Evolutionary conservation across 2,888 invertebrate species (phyloP).

Genomic region (Meloe dianella): DNA sequence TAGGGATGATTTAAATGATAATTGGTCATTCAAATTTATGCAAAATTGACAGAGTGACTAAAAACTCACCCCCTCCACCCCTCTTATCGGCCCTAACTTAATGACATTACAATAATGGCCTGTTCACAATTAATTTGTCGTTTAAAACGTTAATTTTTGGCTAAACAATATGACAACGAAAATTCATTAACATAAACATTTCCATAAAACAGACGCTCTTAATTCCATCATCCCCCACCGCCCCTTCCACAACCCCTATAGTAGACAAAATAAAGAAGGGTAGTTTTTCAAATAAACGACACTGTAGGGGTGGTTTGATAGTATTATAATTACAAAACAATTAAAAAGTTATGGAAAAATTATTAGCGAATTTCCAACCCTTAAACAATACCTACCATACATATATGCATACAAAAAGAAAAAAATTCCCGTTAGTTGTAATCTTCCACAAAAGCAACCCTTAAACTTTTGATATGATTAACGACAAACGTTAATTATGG

Average conservation of each 20-base stretch:
- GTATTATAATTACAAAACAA: too few species aligned
- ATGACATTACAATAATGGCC: constrained; percentile 60
- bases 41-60: constrained; percentile 42
- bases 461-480: constrained; percentile 48
- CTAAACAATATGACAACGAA: constrained; percentile 18
- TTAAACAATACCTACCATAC: too few species aligned
- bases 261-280: background rate
- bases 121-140: constrained; percentile 60
- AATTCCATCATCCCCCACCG: too few species aligned
- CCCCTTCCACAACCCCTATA: background rate
- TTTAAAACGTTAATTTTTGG: constrained; percentile 43
- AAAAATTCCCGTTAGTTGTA: background rate
- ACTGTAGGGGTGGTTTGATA: too few species aligned
- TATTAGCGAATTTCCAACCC: background rate
- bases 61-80: too few species aligned
- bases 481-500: constrained; percentile 52
- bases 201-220: constrained; percentile 40
- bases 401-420: too few species aligned
- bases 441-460: constrained; percentile 41
- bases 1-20: constrained; percentile 19
- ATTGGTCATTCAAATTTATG: constrained; percentile 53
- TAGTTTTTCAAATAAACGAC: background rate
- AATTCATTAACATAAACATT: constrained; percentile 54
- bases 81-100: too few species aligned
- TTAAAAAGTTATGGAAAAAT: too few species aligned